Evolutionary conservation across 2,888 invertebrate species (phyloP).

Genomic region (Cryptus viduatorius): DNA sequence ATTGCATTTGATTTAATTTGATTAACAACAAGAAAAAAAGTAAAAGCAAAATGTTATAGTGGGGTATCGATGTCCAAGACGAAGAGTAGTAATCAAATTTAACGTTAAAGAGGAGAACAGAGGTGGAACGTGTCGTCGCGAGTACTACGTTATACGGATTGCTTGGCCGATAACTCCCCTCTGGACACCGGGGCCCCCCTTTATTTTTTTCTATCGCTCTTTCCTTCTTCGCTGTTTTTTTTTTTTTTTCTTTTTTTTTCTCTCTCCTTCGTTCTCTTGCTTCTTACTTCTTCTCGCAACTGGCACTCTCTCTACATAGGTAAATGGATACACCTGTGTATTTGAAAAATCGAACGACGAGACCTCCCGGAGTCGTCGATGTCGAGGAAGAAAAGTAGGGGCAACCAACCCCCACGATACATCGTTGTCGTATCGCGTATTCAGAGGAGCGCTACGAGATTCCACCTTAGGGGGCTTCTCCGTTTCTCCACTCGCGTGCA

Average conservation of each 20-base stretch:
- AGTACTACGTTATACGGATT: constrained; percentile 62
- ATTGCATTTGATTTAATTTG: background rate
- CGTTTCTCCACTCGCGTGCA: constrained; percentile 1
- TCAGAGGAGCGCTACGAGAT: constrained; percentile 1
- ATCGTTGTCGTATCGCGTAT: constrained; percentile 39
- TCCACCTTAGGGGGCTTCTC: constrained; percentile 11
- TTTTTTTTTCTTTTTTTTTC: constrained; percentile 72
- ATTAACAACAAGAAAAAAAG: background rate
- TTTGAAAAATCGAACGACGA: constrained; percentile 56
- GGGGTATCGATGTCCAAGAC: background rate
- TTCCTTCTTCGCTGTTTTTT: constrained; percentile 73
- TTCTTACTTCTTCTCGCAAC: constrained; percentile 20
- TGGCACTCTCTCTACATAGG: constrained; percentile 45
- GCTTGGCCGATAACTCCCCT: constrained; percentile 54
- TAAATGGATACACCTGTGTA: constrained; percentile 65
- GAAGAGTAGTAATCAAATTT: constrained; percentile 56
- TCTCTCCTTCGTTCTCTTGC: constrained; percentile 19
- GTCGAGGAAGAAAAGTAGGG: constrained; percentile 39
- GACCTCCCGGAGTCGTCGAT: constrained; percentile 42
- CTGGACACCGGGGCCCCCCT: constrained; percentile 24
- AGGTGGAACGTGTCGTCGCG: constrained; percentile 63
- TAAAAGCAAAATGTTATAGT: background rate
- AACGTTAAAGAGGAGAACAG: constrained; percentile 57
- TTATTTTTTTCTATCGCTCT: constrained; percentile 67
- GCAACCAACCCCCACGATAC: constrained; percentile 48